phyloP scores from a whole-genome alignment of 2,888 invertebrate genomes.

The Polylopha cassiicola region DNA sequence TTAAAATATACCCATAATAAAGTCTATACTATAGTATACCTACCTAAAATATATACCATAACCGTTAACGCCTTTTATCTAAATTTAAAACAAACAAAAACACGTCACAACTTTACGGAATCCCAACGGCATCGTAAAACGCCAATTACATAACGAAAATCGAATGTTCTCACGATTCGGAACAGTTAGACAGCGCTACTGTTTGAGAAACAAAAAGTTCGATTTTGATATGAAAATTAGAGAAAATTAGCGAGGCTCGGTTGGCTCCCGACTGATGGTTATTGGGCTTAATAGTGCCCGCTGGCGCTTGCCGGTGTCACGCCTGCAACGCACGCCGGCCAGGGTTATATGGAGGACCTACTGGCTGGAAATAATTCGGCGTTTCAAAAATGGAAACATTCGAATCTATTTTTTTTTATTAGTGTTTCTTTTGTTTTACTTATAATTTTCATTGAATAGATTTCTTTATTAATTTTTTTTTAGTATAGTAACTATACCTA shows the following conservation, averaged over 20 bases:
- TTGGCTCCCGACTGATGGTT: constrained; percentile 72
- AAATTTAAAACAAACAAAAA: background rate
- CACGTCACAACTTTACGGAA: background rate
- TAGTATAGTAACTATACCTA: too few relatives aligned
- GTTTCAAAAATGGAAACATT: too few relatives aligned
- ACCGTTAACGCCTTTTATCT: too few relatives aligned
- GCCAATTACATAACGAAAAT: constrained; percentile 62
- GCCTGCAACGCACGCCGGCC: constrained; percentile 57
- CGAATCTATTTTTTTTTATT: too few relatives aligned
- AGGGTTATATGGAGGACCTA: constrained; percentile 60
- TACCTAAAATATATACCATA: too few relatives aligned
- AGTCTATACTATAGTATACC: too few relatives aligned
- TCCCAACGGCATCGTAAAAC: constrained; percentile 33
- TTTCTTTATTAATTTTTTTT: too few relatives aligned
- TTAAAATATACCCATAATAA: too few relatives aligned
- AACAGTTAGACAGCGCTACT: constrained; percentile 59
- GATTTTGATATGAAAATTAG: constrained; percentile 76
- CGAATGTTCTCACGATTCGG: constrained; percentile 60
- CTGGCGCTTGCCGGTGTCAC: constrained; percentile 60
- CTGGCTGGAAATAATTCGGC: too few relatives aligned
- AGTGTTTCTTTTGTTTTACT: too few relatives aligned
- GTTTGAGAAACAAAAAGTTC: constrained; percentile 52
- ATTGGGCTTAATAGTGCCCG: constrained; percentile 71
- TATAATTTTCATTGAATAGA: too few relatives aligned
- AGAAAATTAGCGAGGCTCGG: constrained; percentile 67